A percentile compares a stretch with the other conserved stretches of the same genome.
These are phyloP conservation scores for Rhagonycha lutea DNA, from an alignment of 2,888 invertebrate species.

Conservation along the genomic window DNA sequence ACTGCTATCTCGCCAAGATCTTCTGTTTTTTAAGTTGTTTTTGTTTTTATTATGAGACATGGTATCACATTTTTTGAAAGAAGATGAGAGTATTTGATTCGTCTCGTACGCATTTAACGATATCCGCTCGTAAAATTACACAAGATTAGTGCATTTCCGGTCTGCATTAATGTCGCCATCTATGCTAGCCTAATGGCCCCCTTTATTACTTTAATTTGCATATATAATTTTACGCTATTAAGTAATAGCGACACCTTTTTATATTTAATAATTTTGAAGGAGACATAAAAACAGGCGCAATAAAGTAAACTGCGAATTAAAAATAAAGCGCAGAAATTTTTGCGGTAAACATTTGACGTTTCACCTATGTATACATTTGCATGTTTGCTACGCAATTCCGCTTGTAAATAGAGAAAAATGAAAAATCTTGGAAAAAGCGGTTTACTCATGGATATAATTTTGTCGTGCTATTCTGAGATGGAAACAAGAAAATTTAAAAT, in stretches of 20 bases:
- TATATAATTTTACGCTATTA: background rate
- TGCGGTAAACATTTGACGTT: background rate
- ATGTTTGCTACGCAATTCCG: background rate
- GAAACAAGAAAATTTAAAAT: background rate
- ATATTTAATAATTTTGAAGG: background rate
- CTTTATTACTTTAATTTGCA: background rate
- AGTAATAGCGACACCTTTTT: background rate
- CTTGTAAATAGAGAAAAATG: background rate
- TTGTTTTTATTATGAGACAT: too few species aligned
- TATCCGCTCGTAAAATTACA: background rate
- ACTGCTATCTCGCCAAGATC: background rate
- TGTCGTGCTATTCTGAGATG: background rate
- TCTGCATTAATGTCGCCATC: background rate
- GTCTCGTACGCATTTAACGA: background rate
- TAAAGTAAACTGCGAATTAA: background rate
- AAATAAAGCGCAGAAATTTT: background rate
- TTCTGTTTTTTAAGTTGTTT: too few species aligned
- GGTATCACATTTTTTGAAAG: background rate
- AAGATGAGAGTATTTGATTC: background rate
- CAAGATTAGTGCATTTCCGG: constrained; percentile 3
- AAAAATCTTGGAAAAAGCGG: background rate
- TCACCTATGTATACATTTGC: background rate
- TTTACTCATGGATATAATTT: background rate
- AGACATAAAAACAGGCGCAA: background rate
- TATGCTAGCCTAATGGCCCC: background rate